Evolutionary conservation across 2,113 vertebrate species (phyloP), one percentile per base, ranked within the genome.

Genomic region (Caranx melampygus): DNA sequence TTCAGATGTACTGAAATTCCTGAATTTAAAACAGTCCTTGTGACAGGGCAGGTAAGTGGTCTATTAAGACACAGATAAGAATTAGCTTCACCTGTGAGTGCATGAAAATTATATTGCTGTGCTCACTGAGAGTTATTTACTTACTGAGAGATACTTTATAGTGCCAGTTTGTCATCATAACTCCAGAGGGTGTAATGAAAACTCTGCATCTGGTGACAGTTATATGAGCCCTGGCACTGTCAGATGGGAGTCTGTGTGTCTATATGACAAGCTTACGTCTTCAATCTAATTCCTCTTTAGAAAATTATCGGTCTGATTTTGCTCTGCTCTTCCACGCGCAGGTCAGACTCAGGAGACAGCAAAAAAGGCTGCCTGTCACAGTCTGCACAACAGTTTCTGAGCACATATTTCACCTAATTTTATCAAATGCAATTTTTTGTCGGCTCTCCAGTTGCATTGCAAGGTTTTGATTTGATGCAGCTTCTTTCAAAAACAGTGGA

Each of bases 221-320:
- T 75, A 77, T 71, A 83, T 79, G 61, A 76, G 14, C 72, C 79
- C 49, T 59, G 33, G 18, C 40, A 18, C 47, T 64, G 71, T 83
- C 78, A 77, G 58, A 70, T 14, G 51, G 83, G 68, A 85, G 81
- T 42, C 74, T 54, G 51, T 68, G 72, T 49, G 75, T 82, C 80
- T 75, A 34, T 75, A 34, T 72, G 79, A 49, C 72, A 63, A 72
- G 44, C 33, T 49, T 73, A 35, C 62, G 37, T 75, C 75, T 75
- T 72, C 70, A 37, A 75, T 78, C 63, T 60, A 49, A 65, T 64
- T 84, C 57, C 63, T 72, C 63, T 42, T 37, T 47, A 52, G 61
- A 68, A 67, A 62, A 88, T 81, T 20, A 88, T 88, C 63, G 78
- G 67, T 77, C 88, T 82, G 64, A 26, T 52, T 37, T 49, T 18